Base-by-base conservation (phyloP, 2,797 vertebrate genomes). In the Otolemur crassicaudatus region DNA sequence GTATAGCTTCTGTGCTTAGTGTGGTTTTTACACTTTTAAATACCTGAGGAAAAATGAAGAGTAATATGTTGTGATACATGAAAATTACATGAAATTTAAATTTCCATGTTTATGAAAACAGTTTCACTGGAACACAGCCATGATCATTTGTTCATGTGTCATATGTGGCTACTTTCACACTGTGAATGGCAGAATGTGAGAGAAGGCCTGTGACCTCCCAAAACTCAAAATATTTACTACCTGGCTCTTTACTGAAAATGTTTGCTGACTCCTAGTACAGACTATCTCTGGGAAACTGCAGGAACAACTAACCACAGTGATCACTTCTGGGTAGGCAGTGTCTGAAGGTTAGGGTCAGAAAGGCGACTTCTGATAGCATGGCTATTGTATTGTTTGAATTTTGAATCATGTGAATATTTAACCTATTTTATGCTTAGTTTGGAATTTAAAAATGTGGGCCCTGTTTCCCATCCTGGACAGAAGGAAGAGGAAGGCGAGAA, bases 81-180 rank as follows among this genome's bases (percentile, higher is more conserved):
- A 76, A 86, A 81, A 90, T 75, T n/a, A 73, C 46, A 53, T 19
- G n/a, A 60, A 80, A 58, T 90, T 85, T 46, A 82, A 56, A 91
- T 70, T 20, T 76, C 29, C 7, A 3, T 56, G 75, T 77, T 49
- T 49, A n/a, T 14, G 13, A 77, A 77, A 75, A 46, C 53, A 23
- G 23, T 56, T n/a, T 90, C 31, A 61, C 7, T 31, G 87, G 69
- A 70, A 60, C 22, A 37, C 63, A 72, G 85, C 17, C 63, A 79
- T 0, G 0, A 3, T 49, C 56, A 37, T 53, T n/a, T 37, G 25
- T 46, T 53, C 31, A 7, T 12, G 16, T 76, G 10, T 40, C 40
- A 53, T 16, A n/a, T 25, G 14, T 8, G 10, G 53, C 40, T 63
- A 88, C 76, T 56, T 76, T 56, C 22, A 29, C 31, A 34, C 53